Evolutionary conservation across 2,113 vertebrate genomes (phyloP).

Genomic region (Odocoileus hemionus): DNA sequence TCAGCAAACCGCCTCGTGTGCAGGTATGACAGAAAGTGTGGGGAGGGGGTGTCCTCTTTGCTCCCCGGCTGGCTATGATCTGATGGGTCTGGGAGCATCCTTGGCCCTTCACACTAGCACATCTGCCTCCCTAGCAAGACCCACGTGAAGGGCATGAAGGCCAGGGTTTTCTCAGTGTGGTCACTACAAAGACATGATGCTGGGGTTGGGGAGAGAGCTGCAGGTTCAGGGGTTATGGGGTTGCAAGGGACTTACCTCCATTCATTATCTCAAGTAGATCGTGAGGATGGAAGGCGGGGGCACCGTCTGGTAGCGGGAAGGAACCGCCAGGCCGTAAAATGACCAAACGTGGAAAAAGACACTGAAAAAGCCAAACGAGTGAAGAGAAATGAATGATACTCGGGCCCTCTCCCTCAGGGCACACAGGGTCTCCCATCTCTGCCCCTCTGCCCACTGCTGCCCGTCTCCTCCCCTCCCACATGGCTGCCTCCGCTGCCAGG

Average conservation of each 20-base stretch:
- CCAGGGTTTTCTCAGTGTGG: neutral
- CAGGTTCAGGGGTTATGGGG: neutral
- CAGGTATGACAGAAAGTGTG: neutral
- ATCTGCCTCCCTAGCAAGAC: neutral
- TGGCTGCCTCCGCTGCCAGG: rapidly evolving
- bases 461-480: neutral
- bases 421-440: neutral
- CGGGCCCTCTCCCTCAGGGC: neutral
- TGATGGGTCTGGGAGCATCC: neutral
- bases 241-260: neutral
- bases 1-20: neutral
- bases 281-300: neutral
- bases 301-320: neutral
- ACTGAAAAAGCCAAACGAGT: neutral
- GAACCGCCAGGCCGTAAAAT: neutral
- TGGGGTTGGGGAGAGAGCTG: neutral
- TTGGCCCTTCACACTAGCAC: neutral
- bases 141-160: neutral
- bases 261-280: neutral
- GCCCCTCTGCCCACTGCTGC: neutral
- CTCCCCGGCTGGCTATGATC: neutral
- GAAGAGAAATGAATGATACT: neutral
- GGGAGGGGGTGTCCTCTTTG: neutral
- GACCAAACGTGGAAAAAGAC: neutral
- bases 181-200: neutral